phyloP scores from a whole-genome alignment of 2,888 invertebrate genomes.

The Apodemia zela region DNA sequence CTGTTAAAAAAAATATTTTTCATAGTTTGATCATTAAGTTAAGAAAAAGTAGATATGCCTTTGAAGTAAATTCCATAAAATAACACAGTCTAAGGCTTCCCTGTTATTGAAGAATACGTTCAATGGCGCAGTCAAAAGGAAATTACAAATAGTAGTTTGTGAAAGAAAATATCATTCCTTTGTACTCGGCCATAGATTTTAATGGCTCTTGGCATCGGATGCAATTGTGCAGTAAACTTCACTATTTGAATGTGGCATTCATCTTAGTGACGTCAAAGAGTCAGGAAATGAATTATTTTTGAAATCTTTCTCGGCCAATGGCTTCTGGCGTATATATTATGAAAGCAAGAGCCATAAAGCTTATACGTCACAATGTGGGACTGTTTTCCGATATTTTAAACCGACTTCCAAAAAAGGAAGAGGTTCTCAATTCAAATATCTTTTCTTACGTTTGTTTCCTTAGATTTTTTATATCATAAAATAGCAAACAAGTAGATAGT shows the following conservation, averaged over 20 bases:
- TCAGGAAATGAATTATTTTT: constrained; percentile 9
- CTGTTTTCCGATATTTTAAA: no score
- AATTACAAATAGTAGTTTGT: constrained; percentile 14
- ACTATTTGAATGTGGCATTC: constrained; percentile 25
- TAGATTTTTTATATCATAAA: no score
- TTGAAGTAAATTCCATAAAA: no score
- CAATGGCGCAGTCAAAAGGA: constrained; percentile 12
- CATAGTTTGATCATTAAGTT: no score
- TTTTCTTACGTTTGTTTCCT: no score
- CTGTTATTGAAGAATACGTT: constrained; percentile 14
- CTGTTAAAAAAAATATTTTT: no score
- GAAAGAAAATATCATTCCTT: constrained; percentile 15
- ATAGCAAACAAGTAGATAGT: no score
- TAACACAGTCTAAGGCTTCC: background rate
- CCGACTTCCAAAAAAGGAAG: no score
- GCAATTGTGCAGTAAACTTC: constrained; percentile 27
- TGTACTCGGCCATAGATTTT: constrained; percentile 15
- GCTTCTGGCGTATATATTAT: no score
- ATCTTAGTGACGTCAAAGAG: constrained; percentile 17
- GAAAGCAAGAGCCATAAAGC: no score
- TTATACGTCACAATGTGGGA: no score
- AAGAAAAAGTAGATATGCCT: background rate
- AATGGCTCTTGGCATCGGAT: constrained; percentile 25
- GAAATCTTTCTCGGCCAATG: background rate
- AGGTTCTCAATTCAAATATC: no score